Evolutionary conservation across 2,113 vertebrate genomes (phyloP).

Genomic region (Aepyceros melampus): DNA sequence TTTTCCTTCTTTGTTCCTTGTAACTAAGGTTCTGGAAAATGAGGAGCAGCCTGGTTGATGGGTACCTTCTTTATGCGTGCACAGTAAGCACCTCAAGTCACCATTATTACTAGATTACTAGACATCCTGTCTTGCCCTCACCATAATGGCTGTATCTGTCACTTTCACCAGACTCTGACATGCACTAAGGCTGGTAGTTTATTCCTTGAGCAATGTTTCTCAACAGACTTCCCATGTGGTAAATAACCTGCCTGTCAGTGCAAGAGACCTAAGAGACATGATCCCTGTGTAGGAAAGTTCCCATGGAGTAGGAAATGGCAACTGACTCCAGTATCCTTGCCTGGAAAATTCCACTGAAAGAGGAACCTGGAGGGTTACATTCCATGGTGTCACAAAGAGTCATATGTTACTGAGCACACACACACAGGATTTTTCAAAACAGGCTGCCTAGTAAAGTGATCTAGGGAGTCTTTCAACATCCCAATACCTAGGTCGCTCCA

Average conservation of each 20-base stretch:
- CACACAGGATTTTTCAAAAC: not conserved
- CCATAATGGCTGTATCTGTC: not conserved
- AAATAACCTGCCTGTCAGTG: not conserved
- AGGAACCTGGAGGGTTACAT: not conserved
- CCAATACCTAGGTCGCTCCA: not conserved
- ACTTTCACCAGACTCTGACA: not conserved
- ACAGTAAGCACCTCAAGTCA: too few species aligned
- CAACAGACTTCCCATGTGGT: not conserved
- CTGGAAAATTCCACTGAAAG: not conserved
- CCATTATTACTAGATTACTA: too few species aligned
- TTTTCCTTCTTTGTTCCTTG: too few species aligned
- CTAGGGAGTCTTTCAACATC: not conserved
- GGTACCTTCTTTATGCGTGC: too few species aligned
- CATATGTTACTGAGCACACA: not conserved
- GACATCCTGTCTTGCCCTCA: not conserved
- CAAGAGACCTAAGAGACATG: not conserved
- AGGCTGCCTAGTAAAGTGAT: rapidly evolving
- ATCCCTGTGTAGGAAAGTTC: not conserved
- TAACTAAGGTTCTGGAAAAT: too few species aligned
- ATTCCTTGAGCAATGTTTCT: not conserved
- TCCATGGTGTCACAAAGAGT: not conserved
- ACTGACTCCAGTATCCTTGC: not conserved
- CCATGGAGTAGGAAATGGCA: not conserved
- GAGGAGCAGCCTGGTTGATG: too few species aligned
- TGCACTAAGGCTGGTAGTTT: not conserved